Evolutionary conservation across 2,113 vertebrate species (phyloP).

Genomic region (Sitta europaea): DNA sequence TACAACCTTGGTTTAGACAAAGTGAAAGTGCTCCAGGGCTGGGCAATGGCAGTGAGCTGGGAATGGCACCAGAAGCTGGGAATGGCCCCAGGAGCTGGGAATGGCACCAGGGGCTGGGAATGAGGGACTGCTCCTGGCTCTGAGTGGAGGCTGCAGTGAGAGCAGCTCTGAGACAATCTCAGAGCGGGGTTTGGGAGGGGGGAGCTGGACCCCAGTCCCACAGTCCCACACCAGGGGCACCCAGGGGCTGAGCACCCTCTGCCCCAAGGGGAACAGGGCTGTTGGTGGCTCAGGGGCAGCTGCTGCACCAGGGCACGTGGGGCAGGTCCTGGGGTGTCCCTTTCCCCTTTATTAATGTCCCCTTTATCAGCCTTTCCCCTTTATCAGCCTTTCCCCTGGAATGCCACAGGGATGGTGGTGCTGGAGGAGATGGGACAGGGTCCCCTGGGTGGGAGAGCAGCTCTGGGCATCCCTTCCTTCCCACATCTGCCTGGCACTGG

Average conservation of each 20-base stretch:
- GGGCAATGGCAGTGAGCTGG: background rate
- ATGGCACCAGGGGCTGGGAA: background rate
- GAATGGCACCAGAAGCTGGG: background rate
- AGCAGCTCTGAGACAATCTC: background rate
- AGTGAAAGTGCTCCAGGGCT: background rate
- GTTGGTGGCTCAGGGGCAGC: background rate
- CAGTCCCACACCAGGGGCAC: background rate
- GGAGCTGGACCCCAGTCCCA: background rate
- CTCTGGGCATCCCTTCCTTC: background rate
- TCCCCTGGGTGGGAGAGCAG: background rate
- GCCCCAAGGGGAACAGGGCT: background rate
- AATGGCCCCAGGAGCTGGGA: background rate
- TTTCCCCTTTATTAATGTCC: background rate
- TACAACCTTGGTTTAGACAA: background rate
- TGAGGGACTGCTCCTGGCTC: background rate
- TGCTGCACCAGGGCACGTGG: background rate
- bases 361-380: background rate
- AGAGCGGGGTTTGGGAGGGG: background rate
- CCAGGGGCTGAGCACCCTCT: background rate
- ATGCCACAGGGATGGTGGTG: rapidly evolving
- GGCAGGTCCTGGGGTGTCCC: rapidly evolving
- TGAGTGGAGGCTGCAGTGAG: background rate
- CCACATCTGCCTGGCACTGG: rapidly evolving
- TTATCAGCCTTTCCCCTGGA: background rate
- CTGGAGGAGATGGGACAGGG: background rate